Evolutionary conservation across 2,797 vertebrate genomes (phyloP).

Genomic region (Aselliscus stoliczkanus): DNA sequence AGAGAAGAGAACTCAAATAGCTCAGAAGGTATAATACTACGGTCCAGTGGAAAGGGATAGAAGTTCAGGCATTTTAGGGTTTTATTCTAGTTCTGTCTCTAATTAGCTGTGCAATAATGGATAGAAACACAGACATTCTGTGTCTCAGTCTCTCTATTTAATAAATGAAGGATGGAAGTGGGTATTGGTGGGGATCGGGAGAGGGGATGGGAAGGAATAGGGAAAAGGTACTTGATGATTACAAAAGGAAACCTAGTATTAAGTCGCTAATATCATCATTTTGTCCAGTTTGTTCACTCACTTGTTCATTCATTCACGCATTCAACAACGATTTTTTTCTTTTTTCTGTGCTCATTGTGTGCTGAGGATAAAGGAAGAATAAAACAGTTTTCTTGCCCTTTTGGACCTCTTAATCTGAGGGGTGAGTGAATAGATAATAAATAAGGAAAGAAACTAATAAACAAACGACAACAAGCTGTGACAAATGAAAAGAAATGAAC

Average conservation of each 20-base stretch:
- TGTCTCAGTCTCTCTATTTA: background rate
- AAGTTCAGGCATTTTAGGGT: background rate
- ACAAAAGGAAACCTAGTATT: background rate
- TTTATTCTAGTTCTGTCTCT: background rate
- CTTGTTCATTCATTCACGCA: background rate
- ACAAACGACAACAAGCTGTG: background rate
- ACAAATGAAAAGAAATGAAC: slow-evolving; percentile 6
- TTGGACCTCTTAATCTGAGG: background rate
- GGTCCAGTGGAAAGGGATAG: background rate
- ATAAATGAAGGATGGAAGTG: background rate
- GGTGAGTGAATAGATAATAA: background rate
- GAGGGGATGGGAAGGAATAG: background rate
- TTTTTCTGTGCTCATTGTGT: background rate
- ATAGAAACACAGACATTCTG: background rate
- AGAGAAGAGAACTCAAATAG: background rate
- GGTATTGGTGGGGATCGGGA: background rate
- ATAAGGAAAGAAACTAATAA: background rate
- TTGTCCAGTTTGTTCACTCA: background rate
- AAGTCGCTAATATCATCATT: background rate
- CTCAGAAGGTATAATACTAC: background rate
- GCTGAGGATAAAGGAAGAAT: background rate
- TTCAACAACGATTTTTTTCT: background rate
- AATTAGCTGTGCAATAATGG: background rate
- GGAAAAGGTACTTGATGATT: background rate
- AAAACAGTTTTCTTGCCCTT: background rate